Evolutionary conservation across 2,797 vertebrate genomes (phyloP).

Genomic region (Heliangelus exortis): DNA sequence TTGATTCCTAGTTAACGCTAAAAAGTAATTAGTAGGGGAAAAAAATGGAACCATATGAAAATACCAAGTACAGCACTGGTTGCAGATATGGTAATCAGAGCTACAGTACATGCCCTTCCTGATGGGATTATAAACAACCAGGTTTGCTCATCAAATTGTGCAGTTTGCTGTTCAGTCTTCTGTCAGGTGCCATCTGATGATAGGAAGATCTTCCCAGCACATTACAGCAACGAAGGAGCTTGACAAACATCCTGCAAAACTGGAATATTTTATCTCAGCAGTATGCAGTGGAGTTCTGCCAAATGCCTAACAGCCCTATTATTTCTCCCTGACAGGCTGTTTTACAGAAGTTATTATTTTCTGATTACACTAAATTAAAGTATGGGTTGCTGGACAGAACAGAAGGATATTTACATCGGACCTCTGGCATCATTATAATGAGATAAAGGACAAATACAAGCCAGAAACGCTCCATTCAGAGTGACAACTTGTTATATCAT

Average conservation of each 20-base stretch:
- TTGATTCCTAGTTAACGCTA: not conserved
- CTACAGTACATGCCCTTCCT: not conserved
- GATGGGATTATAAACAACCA: not conserved
- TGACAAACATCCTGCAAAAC: not conserved
- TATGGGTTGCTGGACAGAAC: conserved; percentile 46
- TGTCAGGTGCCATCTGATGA: conserved; percentile 16
- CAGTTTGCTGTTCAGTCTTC: conserved; percentile 20
- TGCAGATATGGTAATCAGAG: not conserved
- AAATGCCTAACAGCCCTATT: conserved; percentile 50
- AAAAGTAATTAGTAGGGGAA: not conserved
- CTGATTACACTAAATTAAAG: conserved; percentile 58
- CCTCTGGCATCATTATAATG: conserved; percentile 36
- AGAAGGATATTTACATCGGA: conserved; percentile 59
- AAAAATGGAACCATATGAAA: not conserved
- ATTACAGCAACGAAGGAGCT: conserved; percentile 2
- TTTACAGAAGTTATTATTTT: conserved; percentile 55
- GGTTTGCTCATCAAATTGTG: conserved; percentile 47
- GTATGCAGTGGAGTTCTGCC: conserved; percentile 27
- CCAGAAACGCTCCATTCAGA: not conserved
- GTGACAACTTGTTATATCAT: not conserved
- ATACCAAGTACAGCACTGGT: not conserved
- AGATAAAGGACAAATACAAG: conserved; percentile 44
- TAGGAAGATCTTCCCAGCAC: not conserved
- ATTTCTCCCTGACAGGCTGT: conserved; percentile 48
- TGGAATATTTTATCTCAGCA: conserved; percentile 7